Base-by-base conservation (phyloP, 1,140 invertebrate species). In the Pogonomyrmex barbatus region DNA sequence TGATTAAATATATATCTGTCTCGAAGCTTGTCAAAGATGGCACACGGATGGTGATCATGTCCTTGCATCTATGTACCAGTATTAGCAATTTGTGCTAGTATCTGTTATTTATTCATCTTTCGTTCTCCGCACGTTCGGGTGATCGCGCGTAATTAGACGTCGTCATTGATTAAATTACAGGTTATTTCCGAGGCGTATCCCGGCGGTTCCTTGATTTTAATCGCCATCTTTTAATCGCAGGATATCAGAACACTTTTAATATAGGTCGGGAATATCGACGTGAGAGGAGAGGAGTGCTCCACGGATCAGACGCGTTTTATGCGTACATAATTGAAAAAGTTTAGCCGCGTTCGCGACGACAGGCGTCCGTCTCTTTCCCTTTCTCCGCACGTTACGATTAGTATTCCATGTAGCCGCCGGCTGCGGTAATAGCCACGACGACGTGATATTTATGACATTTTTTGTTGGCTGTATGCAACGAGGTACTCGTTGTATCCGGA, bases 321-420 rank as follows among this genome's bases (percentile, higher is more conserved):
- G 58, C 75, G 83, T 54, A 83, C 62, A 86, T 87, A 87, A 87
- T 87, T 65, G 86, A 87, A 87, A 87, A 87, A 87, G 86, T 87
- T 87, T 42, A 36, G n/a, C 33, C 71, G 42, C 65, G 70, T 45
- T 58, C 36, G 70, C 67, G 65, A 47, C 68, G 86, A 85, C 81
- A 87, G 56, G 45, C 58, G 50, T 71, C 65, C 81, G 68, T 85
- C 81, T 78, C 42, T 62, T 17, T 47, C 30, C 30, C 17, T 65
- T 24, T 30, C 42, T 50, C 30, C 42, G 42, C 33, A 60, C 33
- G 33, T 65, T 65, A 65, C 76, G 76, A 78, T 78, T 78, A 65
- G 58, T 78, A 78, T 78, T 78, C 76, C 10, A 17, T 54, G 30
- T 77, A 54, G 39, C 42, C 58, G 24, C 76, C 76, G 42, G 33